Base-by-base conservation (phyloP, 2,797 vertebrate species). In the Eupleurogrammus muticus region DNA sequence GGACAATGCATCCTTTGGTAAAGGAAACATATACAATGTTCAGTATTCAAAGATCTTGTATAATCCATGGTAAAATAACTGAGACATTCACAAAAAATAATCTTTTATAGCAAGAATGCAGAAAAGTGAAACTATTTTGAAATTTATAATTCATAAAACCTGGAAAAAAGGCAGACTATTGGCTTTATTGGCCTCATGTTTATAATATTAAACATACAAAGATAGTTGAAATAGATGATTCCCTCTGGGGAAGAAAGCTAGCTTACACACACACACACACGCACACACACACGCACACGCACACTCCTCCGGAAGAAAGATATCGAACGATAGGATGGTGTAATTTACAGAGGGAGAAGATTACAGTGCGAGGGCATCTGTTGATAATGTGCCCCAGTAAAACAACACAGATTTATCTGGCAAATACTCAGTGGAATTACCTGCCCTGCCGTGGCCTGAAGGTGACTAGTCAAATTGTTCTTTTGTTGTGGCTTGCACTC, bases 361-460 rank as follows among this genome's bases (percentile, higher is more conserved):
- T 72, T 20, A 42, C 66, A 74, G 68, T 34, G 16, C 24, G 0
- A 13, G 52, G 32, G 44, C 12, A 8, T 66, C 62, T 65, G 66
- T 67, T 79, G 78, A 84, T 80, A 84, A 77, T 55, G 55, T 38
- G 58, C 72, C 64, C 53, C 24, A 1, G 14, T 83, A 75, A 81
- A 87, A 90, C 78, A 88, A 89, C 82, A 84, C 66, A 65, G 61
- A 57, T 87, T 87, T 87, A 90, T 90, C 87, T 81, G 52, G 34
- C 58, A 72, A 77, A 85, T 75, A 65, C 51, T 54, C 65, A 13
- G 53, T 38, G 62, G 77, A 85, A 88, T 85, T 61, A 88, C 78
- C 75, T 84, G 74, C 81, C 59, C 36, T 66, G 70, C 28, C 8
- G 8, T 36, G 54, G 72, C 69, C 71, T 32, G 20, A 28, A 82